Evolutionary conservation across 2,797 vertebrate species (phyloP).

Genomic region (Myripristis jacobus): DNA sequence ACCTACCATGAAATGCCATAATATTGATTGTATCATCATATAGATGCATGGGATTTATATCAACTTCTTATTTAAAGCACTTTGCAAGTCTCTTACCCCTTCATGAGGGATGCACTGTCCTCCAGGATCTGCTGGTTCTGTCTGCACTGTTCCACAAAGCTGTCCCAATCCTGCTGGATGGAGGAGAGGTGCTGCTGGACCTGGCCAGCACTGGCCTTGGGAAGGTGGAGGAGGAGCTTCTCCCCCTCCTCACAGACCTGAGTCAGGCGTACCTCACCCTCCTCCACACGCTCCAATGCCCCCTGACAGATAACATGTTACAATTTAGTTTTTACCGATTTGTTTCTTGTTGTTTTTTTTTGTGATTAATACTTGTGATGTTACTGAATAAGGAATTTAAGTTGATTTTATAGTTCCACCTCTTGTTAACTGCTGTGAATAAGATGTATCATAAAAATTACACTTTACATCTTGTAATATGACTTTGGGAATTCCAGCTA

Average conservation of each 20-base stretch:
- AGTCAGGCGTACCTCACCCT: conserved; percentile 90
- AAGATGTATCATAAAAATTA: no score
- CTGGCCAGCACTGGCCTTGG: conserved; percentile 87
- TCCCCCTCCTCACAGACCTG: conserved; percentile 92
- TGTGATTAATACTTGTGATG: not conserved
- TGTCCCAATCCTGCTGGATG: conserved; percentile 92
- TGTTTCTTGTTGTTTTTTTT: no score
- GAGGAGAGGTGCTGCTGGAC: conserved; percentile 93
- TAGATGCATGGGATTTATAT: not conserved
- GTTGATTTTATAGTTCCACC: no score
- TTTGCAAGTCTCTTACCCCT: conserved; percentile 70
- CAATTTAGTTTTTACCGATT: not conserved
- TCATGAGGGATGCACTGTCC: conserved; percentile 87
- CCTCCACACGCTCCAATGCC: conserved; percentile 88
- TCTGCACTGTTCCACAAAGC: conserved; percentile 90
- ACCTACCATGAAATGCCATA: conserved; percentile 77
- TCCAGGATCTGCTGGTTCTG: conserved; percentile 92
- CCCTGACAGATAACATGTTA: conserved; percentile 73
- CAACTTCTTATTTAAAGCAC: not conserved
- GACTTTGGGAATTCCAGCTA: no score
- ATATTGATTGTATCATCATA: not conserved
- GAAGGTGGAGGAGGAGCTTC: conserved; percentile 89
- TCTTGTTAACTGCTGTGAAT: no score
- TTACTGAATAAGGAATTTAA: not conserved
- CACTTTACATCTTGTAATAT: no score